Conservation (phyloP, 2,888 invertebrate genomes). For the Notodromas monacha region DNA sequence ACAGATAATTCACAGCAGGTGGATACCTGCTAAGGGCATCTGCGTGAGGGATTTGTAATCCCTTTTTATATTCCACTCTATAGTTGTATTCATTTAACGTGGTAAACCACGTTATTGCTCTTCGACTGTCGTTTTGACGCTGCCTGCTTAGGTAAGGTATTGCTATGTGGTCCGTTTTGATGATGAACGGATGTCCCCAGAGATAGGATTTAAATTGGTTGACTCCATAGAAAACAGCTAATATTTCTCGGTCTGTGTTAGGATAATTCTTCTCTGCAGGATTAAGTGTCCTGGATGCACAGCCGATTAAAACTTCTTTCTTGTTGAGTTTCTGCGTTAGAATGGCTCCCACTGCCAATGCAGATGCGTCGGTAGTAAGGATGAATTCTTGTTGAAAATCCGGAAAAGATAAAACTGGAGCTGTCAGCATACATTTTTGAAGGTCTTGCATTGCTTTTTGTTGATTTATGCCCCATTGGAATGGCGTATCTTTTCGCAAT, state of each 20-base stretch:
- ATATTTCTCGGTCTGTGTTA: constrained; percentile 4
- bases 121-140: constrained; percentile 4
- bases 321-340: constrained; percentile 4
- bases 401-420: constrained; percentile 4
- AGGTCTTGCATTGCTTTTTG: constrained; percentile 4
- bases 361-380: constrained; percentile 4
- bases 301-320: constrained; percentile 4
- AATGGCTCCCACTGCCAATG: constrained; percentile 4
- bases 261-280: constrained; percentile 4
- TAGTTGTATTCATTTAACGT: constrained; percentile 4
- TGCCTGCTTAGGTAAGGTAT: constrained; percentile 4
- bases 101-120: constrained; percentile 4
- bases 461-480: constrained; percentile 4
- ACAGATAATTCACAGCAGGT: constrained; percentile 4
- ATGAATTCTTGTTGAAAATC: constrained; percentile 4
- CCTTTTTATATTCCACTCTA: constrained; percentile 4
- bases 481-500: constrained; percentile 4
- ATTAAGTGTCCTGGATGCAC: constrained; percentile 4
- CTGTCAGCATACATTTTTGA: constrained; percentile 4
- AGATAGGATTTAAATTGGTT: constrained; percentile 4
- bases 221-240: constrained; percentile 4
- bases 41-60: constrained; percentile 4
- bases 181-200: constrained; percentile 4
- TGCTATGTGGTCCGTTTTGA: constrained; percentile 4
- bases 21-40: constrained; percentile 4